Conservation (phyloP, 2,113 vertebrate species). For the Ptilonorhynchus violaceus region DNA sequence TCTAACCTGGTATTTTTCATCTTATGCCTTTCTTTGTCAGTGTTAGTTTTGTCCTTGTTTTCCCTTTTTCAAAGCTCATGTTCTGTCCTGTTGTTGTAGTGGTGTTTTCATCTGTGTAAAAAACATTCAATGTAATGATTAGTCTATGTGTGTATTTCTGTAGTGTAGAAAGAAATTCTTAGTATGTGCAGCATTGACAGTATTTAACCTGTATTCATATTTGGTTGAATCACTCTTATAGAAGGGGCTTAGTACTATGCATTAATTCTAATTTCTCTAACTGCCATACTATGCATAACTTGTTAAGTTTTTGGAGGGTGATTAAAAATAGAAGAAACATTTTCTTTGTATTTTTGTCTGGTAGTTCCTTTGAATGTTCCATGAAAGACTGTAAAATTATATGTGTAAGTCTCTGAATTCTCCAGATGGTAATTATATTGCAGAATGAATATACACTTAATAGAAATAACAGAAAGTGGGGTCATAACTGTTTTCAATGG, state of each 20-base stretch:
- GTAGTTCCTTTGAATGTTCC: background rate
- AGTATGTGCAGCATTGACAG: background rate
- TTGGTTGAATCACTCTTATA: background rate
- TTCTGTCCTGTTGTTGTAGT: slow-evolving; percentile 34
- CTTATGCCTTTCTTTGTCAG: slow-evolving; percentile 76
- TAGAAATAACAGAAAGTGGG: background rate
- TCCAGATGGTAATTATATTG: background rate
- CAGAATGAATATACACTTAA: background rate
- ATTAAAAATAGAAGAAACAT: background rate
- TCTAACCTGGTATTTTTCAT: slow-evolving; percentile 94
- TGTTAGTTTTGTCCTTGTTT: slow-evolving; percentile 67
- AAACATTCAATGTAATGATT: background rate
- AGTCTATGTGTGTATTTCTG: background rate
- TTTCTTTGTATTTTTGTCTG: background rate
- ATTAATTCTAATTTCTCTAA: background rate
- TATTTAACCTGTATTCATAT: background rate
- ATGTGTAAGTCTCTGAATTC: background rate
- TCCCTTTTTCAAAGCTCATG: slow-evolving; percentile 12
- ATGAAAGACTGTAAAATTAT: background rate
- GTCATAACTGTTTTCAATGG: background rate
- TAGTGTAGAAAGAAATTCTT: background rate
- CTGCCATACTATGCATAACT: background rate
- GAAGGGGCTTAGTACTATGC: background rate
- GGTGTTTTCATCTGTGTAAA: slow-evolving; percentile 4
- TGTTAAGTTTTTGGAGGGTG: background rate